These are phyloP conservation scores for Fratercula arctica DNA, from an alignment of 2,797 vertebrate species.

Conservation along the genomic window DNA sequence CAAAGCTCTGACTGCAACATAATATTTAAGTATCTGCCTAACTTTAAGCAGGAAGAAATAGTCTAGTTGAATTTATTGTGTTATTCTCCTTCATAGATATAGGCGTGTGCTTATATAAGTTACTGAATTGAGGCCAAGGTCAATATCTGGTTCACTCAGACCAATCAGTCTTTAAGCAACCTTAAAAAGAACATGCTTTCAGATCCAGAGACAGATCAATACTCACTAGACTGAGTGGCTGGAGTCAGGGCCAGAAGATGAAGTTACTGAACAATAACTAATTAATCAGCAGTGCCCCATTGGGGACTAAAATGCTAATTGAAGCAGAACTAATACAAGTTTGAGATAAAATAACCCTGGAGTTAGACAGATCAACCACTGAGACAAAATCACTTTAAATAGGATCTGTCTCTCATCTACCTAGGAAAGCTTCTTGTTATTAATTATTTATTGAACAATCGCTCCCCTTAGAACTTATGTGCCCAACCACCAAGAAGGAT, in stretches of 20 bases:
- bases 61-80: not conserved
- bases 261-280: conserved; percentile 59
- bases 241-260: conserved; percentile 31
- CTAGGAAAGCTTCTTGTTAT: conserved; percentile 54
- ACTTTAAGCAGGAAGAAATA: not conserved
- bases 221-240: conserved; percentile 18
- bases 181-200: not conserved
- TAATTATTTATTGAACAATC: conserved; percentile 67
- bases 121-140: not conserved
- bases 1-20: not conserved
- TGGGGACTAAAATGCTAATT: conserved; percentile 52
- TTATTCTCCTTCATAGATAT: not conserved
- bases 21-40: not conserved
- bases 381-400: conserved; percentile 63
- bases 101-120: not conserved
- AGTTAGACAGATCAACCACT: conserved; percentile 58
- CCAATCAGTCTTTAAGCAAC: not conserved
- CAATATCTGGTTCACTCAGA: not conserved
- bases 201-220: conserved; percentile 33
- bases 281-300: conserved; percentile 32
- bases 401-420: conserved; percentile 60
- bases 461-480: conserved; percentile 43
- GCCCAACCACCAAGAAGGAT: conserved; percentile 34
- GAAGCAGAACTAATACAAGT: conserved; percentile 55
- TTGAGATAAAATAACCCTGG: conserved; percentile 50